These are phyloP conservation scores for Ormyrus thymus DNA, from an alignment of 2,888 invertebrate genomes.

Conservation along the genomic window DNA sequence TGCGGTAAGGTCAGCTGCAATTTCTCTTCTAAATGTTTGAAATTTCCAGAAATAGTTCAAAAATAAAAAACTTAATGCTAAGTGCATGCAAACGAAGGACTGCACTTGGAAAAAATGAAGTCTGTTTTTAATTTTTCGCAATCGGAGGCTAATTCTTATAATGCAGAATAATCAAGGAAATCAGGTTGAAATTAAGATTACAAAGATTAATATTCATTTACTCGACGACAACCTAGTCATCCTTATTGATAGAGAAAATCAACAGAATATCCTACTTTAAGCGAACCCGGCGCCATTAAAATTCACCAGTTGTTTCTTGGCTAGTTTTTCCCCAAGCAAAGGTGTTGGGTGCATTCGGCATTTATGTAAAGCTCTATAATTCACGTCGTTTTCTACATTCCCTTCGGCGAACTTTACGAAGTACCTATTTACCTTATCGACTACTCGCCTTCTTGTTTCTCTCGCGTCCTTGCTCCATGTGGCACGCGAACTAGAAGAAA, in stretches of 20 bases:
- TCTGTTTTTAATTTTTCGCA: not conserved
- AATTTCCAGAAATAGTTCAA: constrained; percentile 1
- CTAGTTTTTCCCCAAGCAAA: not conserved
- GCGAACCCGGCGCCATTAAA: not conserved
- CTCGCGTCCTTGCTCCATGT: constrained; percentile 63
- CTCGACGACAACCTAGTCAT: no score
- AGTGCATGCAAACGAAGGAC: not conserved
- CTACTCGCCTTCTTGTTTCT: constrained; percentile 60
- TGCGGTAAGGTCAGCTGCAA: constrained; percentile 1
- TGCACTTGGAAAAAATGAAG: not conserved
- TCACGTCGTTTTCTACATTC: constrained; percentile 61
- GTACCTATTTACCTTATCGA: constrained; percentile 69
- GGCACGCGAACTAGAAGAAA: constrained; percentile 65
- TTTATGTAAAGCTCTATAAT: constrained; percentile 56
- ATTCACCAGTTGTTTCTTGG: constrained; percentile 4
- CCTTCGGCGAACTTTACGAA: constrained; percentile 65
- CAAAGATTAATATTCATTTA: no score
- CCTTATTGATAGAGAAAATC: no score
- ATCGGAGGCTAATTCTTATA: not conserved
- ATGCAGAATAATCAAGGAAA: no score
- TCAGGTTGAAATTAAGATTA: no score
- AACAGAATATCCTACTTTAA: not conserved
- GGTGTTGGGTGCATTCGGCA: constrained; percentile 29
- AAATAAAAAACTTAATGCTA: not conserved
- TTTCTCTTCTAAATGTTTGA: not conserved